Percentiles rank a stretch among this genome's conserved stretches.
These are phyloP conservation scores for Virgularia gustaviana DNA, from an alignment of 92 coral and sea anemone species.

Conservation along the genomic window DNA sequence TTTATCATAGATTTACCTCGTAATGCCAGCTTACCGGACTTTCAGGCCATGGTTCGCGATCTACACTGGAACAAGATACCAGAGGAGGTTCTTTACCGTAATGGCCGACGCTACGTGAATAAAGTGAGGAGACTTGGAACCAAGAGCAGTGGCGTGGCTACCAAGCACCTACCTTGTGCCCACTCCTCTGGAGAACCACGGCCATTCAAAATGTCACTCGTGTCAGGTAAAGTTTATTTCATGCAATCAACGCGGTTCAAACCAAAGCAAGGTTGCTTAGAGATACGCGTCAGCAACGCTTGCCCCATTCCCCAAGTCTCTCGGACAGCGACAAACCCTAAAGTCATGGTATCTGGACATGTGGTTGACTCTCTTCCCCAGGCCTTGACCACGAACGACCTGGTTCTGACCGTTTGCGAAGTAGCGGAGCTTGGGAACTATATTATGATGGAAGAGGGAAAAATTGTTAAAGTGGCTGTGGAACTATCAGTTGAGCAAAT, in stretches of 20 bases:
- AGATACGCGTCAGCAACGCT: constrained; percentile 5
- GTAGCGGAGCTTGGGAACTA: constrained; percentile 1
- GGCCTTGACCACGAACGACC: background rate
- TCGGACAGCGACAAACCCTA: background rate
- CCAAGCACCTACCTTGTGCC: background rate
- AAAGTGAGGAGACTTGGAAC: constrained; percentile 32
- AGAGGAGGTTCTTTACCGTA: constrained; percentile 58
- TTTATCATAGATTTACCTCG: constrained; percentile 46
- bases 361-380: background rate
- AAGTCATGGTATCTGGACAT: constrained; percentile 5
- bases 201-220: constrained; percentile 14
- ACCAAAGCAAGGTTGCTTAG: background rate
- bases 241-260: background rate
- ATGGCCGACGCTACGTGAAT: constrained; percentile 51
- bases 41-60: constrained; percentile 41
- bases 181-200: background rate
- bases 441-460: background rate
- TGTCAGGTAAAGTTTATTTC: background rate
- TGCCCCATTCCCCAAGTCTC: background rate
- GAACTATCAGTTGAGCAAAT: background rate
- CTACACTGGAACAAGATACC: constrained; percentile 31
- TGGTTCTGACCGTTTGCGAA: background rate
- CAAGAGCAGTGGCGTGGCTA: background rate
- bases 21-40: constrained; percentile 32
- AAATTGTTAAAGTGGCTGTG: background rate